Conservation (phyloP, 2,797 vertebrate genomes). For the Etheostoma nigrum region DNA sequence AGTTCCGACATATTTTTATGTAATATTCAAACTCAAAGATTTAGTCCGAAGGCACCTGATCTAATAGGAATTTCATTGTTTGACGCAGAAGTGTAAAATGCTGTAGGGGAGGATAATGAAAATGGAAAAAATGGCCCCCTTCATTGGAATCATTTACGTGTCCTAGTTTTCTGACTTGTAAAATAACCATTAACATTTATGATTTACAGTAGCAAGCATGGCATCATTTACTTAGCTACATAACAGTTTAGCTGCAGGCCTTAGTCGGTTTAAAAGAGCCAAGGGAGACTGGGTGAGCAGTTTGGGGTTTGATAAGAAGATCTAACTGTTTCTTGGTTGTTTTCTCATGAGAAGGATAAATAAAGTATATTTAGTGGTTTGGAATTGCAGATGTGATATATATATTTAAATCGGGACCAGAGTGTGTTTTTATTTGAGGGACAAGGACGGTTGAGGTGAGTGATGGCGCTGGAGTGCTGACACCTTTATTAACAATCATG, state of each 20-base stretch:
- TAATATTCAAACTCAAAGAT: background rate
- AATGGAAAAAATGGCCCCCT: background rate
- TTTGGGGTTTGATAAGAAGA: conserved; percentile 17
- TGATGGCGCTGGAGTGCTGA: conserved; percentile 50
- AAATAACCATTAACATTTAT: background rate
- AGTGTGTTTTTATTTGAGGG: conserved; percentile 38
- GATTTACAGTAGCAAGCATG: background rate
- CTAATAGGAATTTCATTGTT: conserved; percentile 1
- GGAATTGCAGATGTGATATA: conserved; percentile 31
- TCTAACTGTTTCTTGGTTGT: background rate
- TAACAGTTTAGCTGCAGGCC: conserved; percentile 14
- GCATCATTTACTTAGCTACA: background rate
- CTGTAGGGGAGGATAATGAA: background rate
- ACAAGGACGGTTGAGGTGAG: conserved; percentile 40
- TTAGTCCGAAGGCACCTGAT: background rate
- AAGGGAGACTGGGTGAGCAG: background rate
- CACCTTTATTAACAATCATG: conserved; percentile 63
- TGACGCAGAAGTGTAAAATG: background rate
- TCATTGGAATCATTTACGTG: background rate
- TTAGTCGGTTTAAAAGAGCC: background rate
- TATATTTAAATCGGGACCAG: conserved; percentile 16
- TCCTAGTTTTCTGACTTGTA: background rate
- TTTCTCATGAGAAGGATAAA: conserved; percentile 20
- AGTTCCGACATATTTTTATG: background rate
- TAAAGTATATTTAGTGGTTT: conserved; percentile 8